These are phyloP conservation scores for Botia almorhae DNA, from an alignment of 2,797 vertebrate species.

Conservation along the genomic window DNA sequence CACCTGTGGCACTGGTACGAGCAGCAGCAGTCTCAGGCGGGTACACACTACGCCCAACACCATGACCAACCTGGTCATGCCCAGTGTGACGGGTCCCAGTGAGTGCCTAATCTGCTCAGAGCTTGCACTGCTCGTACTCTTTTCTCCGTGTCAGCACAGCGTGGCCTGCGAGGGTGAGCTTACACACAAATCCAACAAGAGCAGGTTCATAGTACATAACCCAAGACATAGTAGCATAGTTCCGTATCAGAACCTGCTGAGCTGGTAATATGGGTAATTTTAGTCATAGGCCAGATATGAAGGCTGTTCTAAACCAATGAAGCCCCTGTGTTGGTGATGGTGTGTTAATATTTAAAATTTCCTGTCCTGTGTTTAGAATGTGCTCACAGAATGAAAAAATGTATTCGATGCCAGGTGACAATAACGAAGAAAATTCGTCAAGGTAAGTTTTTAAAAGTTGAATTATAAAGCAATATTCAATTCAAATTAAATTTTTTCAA, in stretches of 20 bases:
- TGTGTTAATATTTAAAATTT: neutral
- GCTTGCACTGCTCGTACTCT: conserved; percentile 89
- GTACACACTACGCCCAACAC: conserved; percentile 92
- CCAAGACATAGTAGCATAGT: too few relatives aligned
- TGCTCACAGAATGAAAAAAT: conserved; percentile 98
- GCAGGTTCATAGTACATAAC: too few relatives aligned
- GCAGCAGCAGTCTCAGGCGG: conserved; percentile 82
- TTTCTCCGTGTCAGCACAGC: conserved; percentile 95
- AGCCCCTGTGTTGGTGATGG: neutral
- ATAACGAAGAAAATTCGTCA: conserved; percentile 94
- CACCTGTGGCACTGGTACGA: conserved; percentile 72
- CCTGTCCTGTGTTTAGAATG: conserved; percentile 81
- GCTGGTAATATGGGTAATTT: too few relatives aligned
- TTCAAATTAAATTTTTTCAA: too few relatives aligned
- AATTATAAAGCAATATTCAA: too few relatives aligned
- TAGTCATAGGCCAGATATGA: neutral
- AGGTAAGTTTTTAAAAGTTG: conserved; percentile 76
- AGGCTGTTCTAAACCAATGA: neutral
- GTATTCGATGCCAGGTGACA: conserved; percentile 95
- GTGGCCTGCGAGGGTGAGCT: conserved; percentile 93
- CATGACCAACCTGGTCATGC: conserved; percentile 91
- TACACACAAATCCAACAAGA: neutral
- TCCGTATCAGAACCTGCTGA: too few relatives aligned
- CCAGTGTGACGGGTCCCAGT: conserved; percentile 78
- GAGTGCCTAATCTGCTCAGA: conserved; percentile 99